These are phyloP conservation scores for Morbakka virulenta DNA, from an alignment of 30 jellyfish, hydroid and myxozoan genomes.

Conservation along the genomic window DNA sequence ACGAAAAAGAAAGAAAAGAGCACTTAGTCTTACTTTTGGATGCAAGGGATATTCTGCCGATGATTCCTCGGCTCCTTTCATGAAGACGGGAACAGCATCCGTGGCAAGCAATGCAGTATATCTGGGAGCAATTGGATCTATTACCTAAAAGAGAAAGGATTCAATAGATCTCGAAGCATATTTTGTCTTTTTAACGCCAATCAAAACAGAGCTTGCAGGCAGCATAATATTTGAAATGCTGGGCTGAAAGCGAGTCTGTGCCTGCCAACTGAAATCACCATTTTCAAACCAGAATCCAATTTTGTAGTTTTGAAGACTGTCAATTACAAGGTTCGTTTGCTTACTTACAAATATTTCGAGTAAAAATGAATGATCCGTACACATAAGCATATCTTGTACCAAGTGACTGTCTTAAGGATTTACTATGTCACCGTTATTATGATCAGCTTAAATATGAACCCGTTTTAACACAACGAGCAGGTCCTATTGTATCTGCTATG, in stretches of 20 bases:
- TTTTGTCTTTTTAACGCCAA: background rate
- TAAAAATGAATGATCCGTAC: background rate
- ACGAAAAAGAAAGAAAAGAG: background rate
- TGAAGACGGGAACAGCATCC: conserved; percentile 68
- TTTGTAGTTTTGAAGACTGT: too few relatives aligned
- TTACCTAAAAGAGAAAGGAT: conserved; percentile 37
- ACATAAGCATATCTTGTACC: too few relatives aligned
- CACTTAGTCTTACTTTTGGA: conserved; percentile 87
- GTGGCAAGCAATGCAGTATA: conserved; percentile 75
- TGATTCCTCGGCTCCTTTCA: conserved; percentile 58
- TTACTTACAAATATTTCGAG: too few relatives aligned
- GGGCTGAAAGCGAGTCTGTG: too few relatives aligned
- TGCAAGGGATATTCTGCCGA: conserved; percentile 76
- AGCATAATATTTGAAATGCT: background rate
- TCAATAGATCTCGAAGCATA: background rate
- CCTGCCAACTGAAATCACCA: too few relatives aligned
- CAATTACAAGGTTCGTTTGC: too few relatives aligned
- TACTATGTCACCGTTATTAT: too few relatives aligned
- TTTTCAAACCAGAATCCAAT: too few relatives aligned
- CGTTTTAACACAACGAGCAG: too few relatives aligned
- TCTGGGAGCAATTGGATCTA: conserved; percentile 94
- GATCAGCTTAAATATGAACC: too few relatives aligned
- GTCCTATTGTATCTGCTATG: too few relatives aligned
- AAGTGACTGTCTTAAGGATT: too few relatives aligned
- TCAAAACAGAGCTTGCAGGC: background rate